Base-by-base conservation (phyloP, 2,113 vertebrate species). In the Dipodomys spectabilis region DNA sequence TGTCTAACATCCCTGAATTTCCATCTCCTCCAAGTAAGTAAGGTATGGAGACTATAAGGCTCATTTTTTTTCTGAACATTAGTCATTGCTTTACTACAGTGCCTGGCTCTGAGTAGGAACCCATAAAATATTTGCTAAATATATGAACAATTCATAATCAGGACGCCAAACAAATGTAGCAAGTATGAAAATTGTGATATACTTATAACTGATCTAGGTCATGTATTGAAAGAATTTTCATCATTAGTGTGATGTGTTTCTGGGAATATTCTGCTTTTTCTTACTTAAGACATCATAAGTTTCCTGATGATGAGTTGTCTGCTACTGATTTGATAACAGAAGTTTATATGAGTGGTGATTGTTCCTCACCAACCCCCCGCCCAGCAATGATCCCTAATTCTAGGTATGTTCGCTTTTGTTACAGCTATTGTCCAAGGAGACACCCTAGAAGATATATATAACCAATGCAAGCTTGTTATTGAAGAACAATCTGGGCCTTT, bases 401-500 rank as follows among this genome's bases (percentile, higher is more conserved):
- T 23, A 0, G 12, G 3, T 68, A 1, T 67, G 49, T 97, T 82
- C 97, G 94, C 95, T 96, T 95, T 97, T 95, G 53, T 97, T 97
- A 72, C 98, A 99, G 99, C 99, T 92, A 98, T 99, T 97, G 99
- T 99, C 98, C 99, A 99, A 99, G 99, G 99, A 97, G 99, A 99
- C 97, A 99, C 99, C 96, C 98, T 99, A 98, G 99, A 99, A 98
- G 99, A 99, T 97, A 99, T 99, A 98, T 99, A 99, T 98, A 99
- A 99, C 98, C 98, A 99, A 97, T 99, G 99, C 99, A 99, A 99
- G 98, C 98, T 99, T 98, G 99, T 99, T 97, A 99, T 99, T 98
- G 99, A 99, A 98, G 99, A 99, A 98, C 99, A 99, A 95, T 99
- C 99, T 97, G 99, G 99, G 98, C 99, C 99, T 96, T 99, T 99